Evolutionary conservation across 2,797 vertebrate species (phyloP), one percentile per base, ranked within the genome.

Genomic region (Anguilla marmorata): DNA sequence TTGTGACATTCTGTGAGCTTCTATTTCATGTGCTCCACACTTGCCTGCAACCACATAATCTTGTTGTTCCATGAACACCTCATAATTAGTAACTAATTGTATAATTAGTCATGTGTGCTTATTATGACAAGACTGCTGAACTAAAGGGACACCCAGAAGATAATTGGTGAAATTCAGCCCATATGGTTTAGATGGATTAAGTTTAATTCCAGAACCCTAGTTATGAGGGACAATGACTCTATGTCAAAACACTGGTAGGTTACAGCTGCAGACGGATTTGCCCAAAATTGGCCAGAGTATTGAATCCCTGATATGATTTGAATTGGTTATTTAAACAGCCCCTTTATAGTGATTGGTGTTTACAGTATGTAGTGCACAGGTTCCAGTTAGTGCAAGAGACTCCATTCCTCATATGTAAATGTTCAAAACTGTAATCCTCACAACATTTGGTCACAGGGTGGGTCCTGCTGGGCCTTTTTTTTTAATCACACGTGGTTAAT

Each of bases 401-500:
- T 37, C 33, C 33, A 80, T 41, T 19, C 27, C n/a, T 56, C 6
- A 48, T 33, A 16, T 66, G n/a, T 79, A 56, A 54, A 87, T 80
- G 74, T 30, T 58, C n/a, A 30, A 63, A 48, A 30, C 48, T 52
- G 5, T n/a, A 82, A 45, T 66, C 21, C 76, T 41, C 58, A 48
- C 79, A 82, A 54, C 48, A 37, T 4, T 50, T 52, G 86, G 79
- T 83, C 30, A 83, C 58, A 83, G 56, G 69, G 27, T 33, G 30
- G 27, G 30, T 33, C 9, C 33, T 74, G 69, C 27, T 19, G 8
- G 69, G 69, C 52, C 87, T 86, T 91, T 41, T 41, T 41, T 41
- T 41, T 41, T 41, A 3, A 41, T 41, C 41, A 41, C 41, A 41
- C 41, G 3, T 41, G 41, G 27, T 8, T 8, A n/a, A 7, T 69